Conservation (phyloP, 2,113 vertebrate species). For the Petrocephalus microphthalmus region DNA sequence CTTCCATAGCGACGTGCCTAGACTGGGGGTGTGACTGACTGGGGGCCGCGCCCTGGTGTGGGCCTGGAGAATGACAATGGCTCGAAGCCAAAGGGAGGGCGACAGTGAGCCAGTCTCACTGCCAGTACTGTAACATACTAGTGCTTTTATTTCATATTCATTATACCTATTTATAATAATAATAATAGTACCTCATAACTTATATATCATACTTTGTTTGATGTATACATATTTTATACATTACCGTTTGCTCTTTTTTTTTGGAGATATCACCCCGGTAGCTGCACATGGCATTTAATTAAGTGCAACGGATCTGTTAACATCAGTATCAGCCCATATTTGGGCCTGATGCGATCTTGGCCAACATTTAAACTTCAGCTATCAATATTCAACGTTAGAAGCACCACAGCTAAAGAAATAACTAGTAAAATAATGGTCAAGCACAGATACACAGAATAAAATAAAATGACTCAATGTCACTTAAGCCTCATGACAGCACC, state of each 20-base stretch:
- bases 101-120: neutral
- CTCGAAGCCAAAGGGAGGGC: neutral
- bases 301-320: neutral
- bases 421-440: neutral
- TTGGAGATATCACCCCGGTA: neutral
- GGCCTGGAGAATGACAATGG: neutral
- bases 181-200: neutral
- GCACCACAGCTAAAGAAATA: neutral
- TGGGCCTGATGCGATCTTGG: neutral
- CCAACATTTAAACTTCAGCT: neutral
- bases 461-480: neutral
- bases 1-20: neutral
- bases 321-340: too few relatives aligned
- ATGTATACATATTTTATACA: neutral
- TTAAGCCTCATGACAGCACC: neutral
- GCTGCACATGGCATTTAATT: neutral
- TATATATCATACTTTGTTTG: neutral
- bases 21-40: neutral
- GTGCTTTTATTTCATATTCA: neutral
- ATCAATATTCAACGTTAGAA: neutral
- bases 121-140: neutral
- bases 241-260: neutral
- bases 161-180: too few relatives aligned
- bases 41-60: neutral
- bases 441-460: neutral